Evolutionary conservation across 1,140 invertebrate species (phyloP).

Genomic region (Ceratina australensis): DNA sequence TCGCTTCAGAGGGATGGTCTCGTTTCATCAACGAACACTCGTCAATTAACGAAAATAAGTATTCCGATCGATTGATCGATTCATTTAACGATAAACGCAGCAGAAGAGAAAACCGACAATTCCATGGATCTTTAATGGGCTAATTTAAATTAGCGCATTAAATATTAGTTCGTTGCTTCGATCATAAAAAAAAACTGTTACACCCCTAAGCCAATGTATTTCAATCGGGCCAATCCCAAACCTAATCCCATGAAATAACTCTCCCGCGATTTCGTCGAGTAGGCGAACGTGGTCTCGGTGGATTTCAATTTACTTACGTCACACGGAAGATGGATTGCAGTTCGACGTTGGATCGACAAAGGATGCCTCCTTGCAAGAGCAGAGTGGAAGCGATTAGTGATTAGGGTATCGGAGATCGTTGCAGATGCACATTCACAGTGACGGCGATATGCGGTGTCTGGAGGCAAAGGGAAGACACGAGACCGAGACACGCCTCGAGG

Average conservation of each 20-base stretch:
- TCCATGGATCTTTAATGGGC: no score
- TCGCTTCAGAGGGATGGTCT: no score
- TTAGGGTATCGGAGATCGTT: conserved; percentile 21
- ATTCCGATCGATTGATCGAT: not conserved
- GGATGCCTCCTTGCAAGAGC: conserved; percentile 13
- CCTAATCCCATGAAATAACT: not conserved
- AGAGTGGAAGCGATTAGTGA: conserved; percentile 5
- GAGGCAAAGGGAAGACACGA: conserved; percentile 44
- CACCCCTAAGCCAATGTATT: no score
- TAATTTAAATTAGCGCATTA: no score
- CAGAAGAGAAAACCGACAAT: no score
- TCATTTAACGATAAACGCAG: no score
- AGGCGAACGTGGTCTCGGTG: not conserved
- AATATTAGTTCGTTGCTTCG: no score
- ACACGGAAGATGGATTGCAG: conserved; percentile 33
- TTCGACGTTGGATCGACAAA: conserved; percentile 9
- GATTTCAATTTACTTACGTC: conserved; percentile 40
- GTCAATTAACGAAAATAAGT: not conserved
- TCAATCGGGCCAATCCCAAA: not conserved
- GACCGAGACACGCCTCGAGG: conserved; percentile 49
- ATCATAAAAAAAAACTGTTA: no score
- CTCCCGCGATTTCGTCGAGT: not conserved
- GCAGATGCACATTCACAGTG: conserved; percentile 9
- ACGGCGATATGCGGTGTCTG: conserved; percentile 8
- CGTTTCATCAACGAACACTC: not conserved